These are phyloP conservation scores for Episyrphus balteatus DNA, from an alignment of 1,140 invertebrate genomes.

Conservation along the genomic window DNA sequence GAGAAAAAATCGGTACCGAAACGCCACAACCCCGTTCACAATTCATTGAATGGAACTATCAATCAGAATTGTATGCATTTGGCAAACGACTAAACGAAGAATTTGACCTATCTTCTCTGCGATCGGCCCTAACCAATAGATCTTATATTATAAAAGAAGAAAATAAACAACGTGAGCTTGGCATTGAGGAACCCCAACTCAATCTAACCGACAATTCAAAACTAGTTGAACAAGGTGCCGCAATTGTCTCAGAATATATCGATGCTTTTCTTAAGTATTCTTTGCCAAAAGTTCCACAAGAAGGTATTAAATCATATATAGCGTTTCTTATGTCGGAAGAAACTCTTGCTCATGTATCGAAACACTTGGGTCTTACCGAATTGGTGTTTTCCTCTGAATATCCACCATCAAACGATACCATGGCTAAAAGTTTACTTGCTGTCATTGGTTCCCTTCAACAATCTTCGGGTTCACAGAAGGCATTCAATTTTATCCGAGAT, in stretches of 20 bases:
- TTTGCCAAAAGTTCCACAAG: constrained; percentile 60
- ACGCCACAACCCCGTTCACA: constrained; percentile 41
- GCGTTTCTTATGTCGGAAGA: constrained; percentile 55
- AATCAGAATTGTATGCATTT: constrained; percentile 81
- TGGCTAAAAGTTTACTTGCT: constrained; percentile 71
- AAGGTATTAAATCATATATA: constrained; percentile 49
- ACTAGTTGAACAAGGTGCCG: constrained; percentile 53
- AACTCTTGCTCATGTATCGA: constrained; percentile 55
- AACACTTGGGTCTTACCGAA: constrained; percentile 68
- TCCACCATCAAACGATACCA: constrained; percentile 53
- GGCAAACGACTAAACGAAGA: constrained; percentile 73
- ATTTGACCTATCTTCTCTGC: constrained; percentile 57
- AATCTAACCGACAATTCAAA: constrained; percentile 55
- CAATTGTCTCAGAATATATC: constrained; percentile 47
- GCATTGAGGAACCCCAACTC: constrained; percentile 48
- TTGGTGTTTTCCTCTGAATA: constrained; percentile 68
- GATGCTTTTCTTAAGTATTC: constrained; percentile 38
- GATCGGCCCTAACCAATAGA: constrained; percentile 65
- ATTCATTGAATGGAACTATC: constrained; percentile 77
- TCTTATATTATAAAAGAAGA: constrained; percentile 68
- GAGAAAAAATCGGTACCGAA: constrained; percentile 23
- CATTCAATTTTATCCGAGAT: constrained; percentile 71
- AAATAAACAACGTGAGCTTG: constrained; percentile 53
- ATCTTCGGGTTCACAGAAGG: constrained; percentile 47
- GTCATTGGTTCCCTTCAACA: constrained; percentile 64